Evolutionary conservation across 2,113 vertebrate genomes (phyloP).

Genomic region (Erinaceus europaeus): DNA sequence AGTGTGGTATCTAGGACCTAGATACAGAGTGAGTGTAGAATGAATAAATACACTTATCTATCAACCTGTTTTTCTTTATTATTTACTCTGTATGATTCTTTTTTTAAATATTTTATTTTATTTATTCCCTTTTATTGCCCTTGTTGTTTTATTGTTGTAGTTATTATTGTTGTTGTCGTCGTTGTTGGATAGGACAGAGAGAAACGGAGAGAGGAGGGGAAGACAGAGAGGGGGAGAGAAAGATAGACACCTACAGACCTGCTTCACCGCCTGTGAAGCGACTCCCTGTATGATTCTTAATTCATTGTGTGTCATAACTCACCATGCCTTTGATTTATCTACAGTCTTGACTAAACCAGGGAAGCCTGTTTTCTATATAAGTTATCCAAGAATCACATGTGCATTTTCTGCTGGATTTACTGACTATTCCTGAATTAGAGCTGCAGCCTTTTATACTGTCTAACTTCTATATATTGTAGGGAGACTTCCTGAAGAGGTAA

Average conservation of each 20-base stretch:
- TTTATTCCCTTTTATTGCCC: too few relatives aligned
- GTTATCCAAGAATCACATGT: not conserved
- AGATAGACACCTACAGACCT: too few relatives aligned
- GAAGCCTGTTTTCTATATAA: not conserved
- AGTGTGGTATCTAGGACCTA: not conserved
- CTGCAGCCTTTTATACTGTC: not conserved
- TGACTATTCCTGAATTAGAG: not conserved
- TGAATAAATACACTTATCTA: slow-evolving; percentile 5
- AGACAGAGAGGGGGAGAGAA: too few relatives aligned
- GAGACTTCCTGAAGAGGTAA: slow-evolving; percentile 1
- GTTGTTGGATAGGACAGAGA: too few relatives aligned
- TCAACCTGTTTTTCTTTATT: slow-evolving; percentile 11
- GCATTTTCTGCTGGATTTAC: slow-evolving; percentile 7
- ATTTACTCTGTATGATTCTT: not conserved
- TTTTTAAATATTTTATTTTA: too few relatives aligned
- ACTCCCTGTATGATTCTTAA: not conserved
- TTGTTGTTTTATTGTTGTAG: too few relatives aligned
- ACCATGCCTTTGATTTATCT: not conserved
- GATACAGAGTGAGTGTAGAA: not conserved
- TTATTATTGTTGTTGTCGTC: too few relatives aligned
- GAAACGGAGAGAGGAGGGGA: too few relatives aligned
- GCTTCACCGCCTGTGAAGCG: too few relatives aligned
- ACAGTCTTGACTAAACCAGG: not conserved
- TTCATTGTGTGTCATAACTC: not conserved
- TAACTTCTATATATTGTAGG: not conserved